phyloP scores from a whole-genome alignment of 2,888 invertebrate species.

The Deilephila porcellus region DNA sequence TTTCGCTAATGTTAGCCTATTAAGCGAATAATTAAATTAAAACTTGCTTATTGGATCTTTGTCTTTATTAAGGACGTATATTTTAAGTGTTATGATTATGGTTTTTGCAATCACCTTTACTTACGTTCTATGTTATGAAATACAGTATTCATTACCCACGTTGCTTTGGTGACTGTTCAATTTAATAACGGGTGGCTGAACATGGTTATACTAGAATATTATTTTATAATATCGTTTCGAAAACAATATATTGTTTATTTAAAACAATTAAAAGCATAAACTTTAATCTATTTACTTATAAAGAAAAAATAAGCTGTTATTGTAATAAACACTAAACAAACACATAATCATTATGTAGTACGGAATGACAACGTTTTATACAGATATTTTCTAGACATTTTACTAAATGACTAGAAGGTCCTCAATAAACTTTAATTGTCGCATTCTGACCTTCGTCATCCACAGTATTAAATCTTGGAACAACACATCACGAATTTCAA shows the following conservation, averaged over 20 bases:
- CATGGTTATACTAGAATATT: not conserved
- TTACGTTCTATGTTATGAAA: not conserved
- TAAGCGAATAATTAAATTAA: slow-evolving; percentile 63
- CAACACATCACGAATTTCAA: slow-evolving; percentile 3
- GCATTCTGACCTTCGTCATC: no score
- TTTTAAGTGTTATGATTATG: slow-evolving; percentile 27
- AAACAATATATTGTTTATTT: not conserved
- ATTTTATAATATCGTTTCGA: no score
- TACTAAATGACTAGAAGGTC: no score
- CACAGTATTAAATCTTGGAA: no score
- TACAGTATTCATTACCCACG: not conserved
- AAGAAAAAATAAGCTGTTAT: no score
- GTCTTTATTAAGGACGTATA: slow-evolving; percentile 27
- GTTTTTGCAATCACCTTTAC: slow-evolving; percentile 1
- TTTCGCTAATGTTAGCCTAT: slow-evolving; percentile 52
- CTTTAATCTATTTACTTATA: no score
- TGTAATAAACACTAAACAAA: no score
- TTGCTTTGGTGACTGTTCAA: not conserved
- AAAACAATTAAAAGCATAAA: not conserved
- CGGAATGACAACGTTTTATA: no score
- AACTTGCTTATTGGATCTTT: slow-evolving; percentile 44
- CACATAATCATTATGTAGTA: no score
- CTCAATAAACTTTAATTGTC: no score
- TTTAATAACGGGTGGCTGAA: not conserved
- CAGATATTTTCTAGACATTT: no score